Conservation (phyloP, 2,113 vertebrate genomes). For the Chaetops frenatus region DNA sequence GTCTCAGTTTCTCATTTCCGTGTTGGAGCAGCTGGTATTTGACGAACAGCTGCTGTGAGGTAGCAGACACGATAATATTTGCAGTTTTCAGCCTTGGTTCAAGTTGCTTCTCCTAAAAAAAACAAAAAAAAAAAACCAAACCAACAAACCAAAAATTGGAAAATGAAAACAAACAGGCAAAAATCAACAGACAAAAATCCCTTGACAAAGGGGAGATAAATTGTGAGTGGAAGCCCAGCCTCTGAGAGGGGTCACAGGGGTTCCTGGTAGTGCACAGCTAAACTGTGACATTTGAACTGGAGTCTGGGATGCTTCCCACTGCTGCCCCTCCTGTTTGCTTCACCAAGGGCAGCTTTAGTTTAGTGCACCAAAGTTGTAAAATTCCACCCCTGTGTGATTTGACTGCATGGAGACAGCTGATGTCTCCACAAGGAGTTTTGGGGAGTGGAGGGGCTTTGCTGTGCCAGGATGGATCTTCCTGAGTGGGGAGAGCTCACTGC, state of each 20-base stretch:
- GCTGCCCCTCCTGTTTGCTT: not conserved
- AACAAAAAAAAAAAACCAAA: not conserved
- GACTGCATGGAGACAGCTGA: not conserved
- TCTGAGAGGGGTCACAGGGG: accelerated
- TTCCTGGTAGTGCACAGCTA: not conserved
- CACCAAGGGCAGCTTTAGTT: not conserved
- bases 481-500: not conserved
- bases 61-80: not conserved
- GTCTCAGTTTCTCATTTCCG: not conserved
- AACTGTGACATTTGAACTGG: accelerated
- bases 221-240: not conserved
- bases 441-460: not conserved
- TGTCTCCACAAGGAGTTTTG: not conserved
- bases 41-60: not conserved
- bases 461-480: not conserved
- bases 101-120: not conserved
- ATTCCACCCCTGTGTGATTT: not conserved
- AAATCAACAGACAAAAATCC: not conserved
- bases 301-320: not conserved
- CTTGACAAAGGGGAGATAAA: not conserved
- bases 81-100: not conserved
- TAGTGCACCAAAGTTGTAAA: not conserved
- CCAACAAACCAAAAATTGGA: too few species aligned
- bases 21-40: not conserved
- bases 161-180: not conserved